These are phyloP conservation scores for Xenopus petersii DNA, from an alignment of 2,797 vertebrate species.

Conservation along the genomic window DNA sequence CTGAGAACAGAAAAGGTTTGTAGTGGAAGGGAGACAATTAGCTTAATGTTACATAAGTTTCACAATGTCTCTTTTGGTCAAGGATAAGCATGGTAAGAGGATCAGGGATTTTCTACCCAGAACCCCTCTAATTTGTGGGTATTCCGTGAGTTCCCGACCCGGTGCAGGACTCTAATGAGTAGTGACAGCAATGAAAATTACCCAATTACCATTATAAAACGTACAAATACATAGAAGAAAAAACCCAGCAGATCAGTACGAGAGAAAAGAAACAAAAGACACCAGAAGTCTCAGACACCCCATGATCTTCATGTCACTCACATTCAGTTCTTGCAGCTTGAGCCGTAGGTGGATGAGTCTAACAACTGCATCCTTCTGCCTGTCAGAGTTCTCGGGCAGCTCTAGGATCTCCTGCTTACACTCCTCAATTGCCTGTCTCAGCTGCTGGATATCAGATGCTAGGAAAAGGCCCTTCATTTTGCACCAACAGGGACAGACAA, in stretches of 20 bases:
- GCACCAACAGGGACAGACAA: background rate
- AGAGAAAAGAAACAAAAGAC: no score
- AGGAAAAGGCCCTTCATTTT: constrained; percentile 81
- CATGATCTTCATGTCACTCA: constrained; percentile 48
- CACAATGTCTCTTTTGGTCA: no score
- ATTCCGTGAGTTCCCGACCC: no score
- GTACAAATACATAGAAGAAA: no score
- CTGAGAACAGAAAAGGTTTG: constrained; percentile 56
- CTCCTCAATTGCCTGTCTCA: constrained; percentile 88
- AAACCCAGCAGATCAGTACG: no score
- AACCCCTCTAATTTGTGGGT: no score
- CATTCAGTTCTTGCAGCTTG: constrained; percentile 95
- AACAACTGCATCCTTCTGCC: constrained; percentile 90
- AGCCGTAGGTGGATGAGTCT: constrained; percentile 93
- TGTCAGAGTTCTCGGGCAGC: constrained; percentile 89
- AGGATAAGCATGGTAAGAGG: no score
- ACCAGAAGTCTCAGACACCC: no score
- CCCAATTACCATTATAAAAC: no score
- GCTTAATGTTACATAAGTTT: background rate
- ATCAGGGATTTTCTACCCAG: no score
- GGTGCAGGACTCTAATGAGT: no score
- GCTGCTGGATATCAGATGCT: constrained; percentile 83
- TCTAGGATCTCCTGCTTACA: constrained; percentile 89
- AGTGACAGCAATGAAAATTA: no score
- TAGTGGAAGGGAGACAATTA: background rate